Base-by-base conservation (phyloP, 2,113 vertebrate genomes). In the Chinchilla lanigera region DNA sequence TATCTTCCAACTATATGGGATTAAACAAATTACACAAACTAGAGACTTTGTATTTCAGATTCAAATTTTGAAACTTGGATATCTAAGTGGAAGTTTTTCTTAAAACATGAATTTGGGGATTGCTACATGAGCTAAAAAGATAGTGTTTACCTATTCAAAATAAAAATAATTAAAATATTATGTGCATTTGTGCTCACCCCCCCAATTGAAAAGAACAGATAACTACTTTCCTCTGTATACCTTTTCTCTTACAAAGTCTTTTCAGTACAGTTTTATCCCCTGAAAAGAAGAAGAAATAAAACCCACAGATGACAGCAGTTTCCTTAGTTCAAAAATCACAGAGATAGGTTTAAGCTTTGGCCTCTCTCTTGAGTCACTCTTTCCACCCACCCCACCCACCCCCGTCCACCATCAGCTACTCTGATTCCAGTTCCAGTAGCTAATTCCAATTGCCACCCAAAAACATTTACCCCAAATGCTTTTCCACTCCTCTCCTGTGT, bases 41-140 rank as follows among this genome's bases (percentile, higher is more conserved):
- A 47, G 10, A 14, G 47, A 95, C 38, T 89, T 58, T 24, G 12
- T 54, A 47, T 73, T 87, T 69, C 10, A 89, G 81, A 67, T 82
- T 86, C 69, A 14, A 54, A 89, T 60, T 80, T 71, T 94, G 47
- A 93, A 96, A 89, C 30, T 54, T 90, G 10, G 86, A 83, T 71
- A 81, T 96, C 73, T 30, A 94, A 82, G n/a, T 60, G 22, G 17
- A 61, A 63, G n/a, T 38, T 78, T 58, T 11, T 52, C 73, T 24
- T 65, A 14, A 65, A 91, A 92, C 77, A 69, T 83, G 91, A 80
- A 90, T 86, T 67, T 93, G 22, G 41, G 20, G 12, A 73, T 24
- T 12, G 19, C 24, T 60, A 71, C 12, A 44, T 86, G 54, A 96
- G 11, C 60, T 69, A 19, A 30, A 26, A 93, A 83, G 26, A 95